phyloP scores from a whole-genome alignment of 2,113 vertebrate genomes.

The Pluvialis apricaria region DNA sequence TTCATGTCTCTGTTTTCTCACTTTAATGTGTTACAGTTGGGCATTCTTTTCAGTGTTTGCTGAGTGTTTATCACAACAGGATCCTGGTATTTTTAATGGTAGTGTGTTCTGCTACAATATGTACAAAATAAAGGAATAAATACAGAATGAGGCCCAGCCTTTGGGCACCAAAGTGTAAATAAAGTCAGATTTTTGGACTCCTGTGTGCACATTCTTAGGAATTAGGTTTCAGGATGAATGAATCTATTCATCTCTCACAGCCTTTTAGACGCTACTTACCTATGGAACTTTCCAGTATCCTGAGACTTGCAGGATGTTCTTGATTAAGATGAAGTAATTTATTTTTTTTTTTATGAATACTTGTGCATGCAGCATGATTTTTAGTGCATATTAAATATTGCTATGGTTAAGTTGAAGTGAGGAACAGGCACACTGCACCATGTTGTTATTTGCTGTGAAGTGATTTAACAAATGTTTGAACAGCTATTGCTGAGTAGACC shows the following conservation, averaged over 20 bases:
- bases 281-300: neutral
- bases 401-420: slow-evolving; percentile 5
- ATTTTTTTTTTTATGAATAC: neutral
- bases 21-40: neutral
- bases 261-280: neutral
- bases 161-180: neutral
- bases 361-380: neutral
- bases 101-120: neutral
- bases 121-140: neutral
- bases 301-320: neutral
- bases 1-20: neutral
- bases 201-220: neutral
- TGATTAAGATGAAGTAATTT: neutral
- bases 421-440: neutral
- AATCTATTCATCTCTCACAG: neutral
- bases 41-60: neutral
- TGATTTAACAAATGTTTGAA: slow-evolving; percentile 69
- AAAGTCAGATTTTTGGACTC: neutral
- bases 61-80: neutral
- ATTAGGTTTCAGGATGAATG: neutral
- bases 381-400: neutral
- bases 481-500: slow-evolving; percentile 32
- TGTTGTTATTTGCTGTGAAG: slow-evolving; percentile 50
- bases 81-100: neutral
- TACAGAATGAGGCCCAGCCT: neutral